These are phyloP conservation scores for Drosophila subpulchrella DNA, from an alignment of 1,140 invertebrate species.

Conservation along the genomic window DNA sequence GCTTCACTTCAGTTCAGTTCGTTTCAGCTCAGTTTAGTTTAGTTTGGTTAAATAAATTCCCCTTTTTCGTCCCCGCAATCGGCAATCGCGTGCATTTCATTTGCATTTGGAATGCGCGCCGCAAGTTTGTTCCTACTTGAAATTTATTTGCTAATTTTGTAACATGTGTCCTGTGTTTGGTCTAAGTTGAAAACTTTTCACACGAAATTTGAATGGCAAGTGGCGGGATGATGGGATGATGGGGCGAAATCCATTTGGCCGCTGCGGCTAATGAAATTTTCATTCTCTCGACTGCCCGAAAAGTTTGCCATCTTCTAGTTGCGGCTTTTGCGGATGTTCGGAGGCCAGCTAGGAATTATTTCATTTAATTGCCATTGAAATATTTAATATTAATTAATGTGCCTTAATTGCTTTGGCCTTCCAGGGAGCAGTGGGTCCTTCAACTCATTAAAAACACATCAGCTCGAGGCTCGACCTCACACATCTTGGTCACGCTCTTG, in stretches of 20 bases:
- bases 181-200: slow-evolving; percentile 72
- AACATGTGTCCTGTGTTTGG: slow-evolving; percentile 77
- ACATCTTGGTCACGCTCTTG: slow-evolving; percentile 35
- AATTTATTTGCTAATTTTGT: slow-evolving; percentile 82
- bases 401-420: slow-evolving; percentile 66
- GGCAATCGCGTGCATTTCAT: slow-evolving; percentile 78
- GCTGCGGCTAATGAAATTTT: slow-evolving; percentile 78
- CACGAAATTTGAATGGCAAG: slow-evolving; percentile 60
- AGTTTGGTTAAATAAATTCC: slow-evolving; percentile 16
- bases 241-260: slow-evolving; percentile 68
- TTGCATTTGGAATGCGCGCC: slow-evolving; percentile 72
- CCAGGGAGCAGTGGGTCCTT: not conserved
- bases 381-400: slow-evolving; percentile 83
- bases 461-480: slow-evolving; percentile 39
- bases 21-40: slow-evolving; percentile 14
- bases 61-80: slow-evolving; percentile 36
- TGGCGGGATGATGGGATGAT: slow-evolving; percentile 14
- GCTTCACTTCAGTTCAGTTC: slow-evolving; percentile 17
- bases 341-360: slow-evolving; percentile 62
- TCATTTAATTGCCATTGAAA: slow-evolving; percentile 78
- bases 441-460: slow-evolving; percentile 81
- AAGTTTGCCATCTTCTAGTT: slow-evolving; percentile 44
- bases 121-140: slow-evolving; percentile 56
- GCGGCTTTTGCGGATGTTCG: slow-evolving; percentile 49
- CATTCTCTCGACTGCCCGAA: slow-evolving; percentile 49